phyloP scores from a whole-genome alignment of 1,140 invertebrate genomes.

The Elymnias hypermnestra region DNA sequence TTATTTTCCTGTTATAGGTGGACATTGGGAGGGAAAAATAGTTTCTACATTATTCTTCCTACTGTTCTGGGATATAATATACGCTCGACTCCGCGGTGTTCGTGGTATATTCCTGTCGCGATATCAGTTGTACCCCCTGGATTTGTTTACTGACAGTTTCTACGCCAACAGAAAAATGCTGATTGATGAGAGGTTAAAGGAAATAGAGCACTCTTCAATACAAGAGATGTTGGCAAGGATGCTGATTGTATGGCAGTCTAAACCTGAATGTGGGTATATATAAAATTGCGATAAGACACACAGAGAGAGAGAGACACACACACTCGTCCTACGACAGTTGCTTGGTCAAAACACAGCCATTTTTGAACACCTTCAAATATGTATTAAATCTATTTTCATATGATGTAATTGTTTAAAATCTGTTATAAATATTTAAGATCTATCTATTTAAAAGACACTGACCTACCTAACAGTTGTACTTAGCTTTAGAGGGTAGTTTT shows the following conservation, averaged over 20 bases:
- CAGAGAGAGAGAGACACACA: too few relatives aligned
- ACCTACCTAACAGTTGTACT: too few relatives aligned
- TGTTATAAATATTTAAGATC: too few relatives aligned
- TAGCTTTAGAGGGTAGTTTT: too few relatives aligned
- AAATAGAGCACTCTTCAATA: constrained; percentile 51
- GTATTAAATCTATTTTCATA: too few relatives aligned
- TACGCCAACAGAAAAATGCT: constrained; percentile 76
- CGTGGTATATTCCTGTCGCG: constrained; percentile 80
- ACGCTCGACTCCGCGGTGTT: constrained; percentile 69
- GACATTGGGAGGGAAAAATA: constrained; percentile 84
- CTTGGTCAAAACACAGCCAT: too few relatives aligned
- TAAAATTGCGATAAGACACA: too few relatives aligned
- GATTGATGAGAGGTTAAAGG: constrained; percentile 77
- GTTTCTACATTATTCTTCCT: constrained; percentile 81
- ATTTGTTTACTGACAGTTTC: constrained; percentile 81
- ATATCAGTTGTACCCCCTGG: constrained; percentile 83
- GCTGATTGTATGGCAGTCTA: constrained; percentile 49
- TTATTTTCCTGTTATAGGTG: constrained; percentile 39
- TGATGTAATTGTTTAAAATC: too few relatives aligned
- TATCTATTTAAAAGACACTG: too few relatives aligned
- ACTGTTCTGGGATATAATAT: constrained; percentile 88
- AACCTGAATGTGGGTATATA: constrained; percentile 56
- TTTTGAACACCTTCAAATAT: too few relatives aligned
- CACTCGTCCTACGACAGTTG: too few relatives aligned
- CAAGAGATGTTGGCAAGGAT: constrained; percentile 60